Conservation (phyloP, 2,113 vertebrate species). For the Eudyptes chrysolophus region DNA sequence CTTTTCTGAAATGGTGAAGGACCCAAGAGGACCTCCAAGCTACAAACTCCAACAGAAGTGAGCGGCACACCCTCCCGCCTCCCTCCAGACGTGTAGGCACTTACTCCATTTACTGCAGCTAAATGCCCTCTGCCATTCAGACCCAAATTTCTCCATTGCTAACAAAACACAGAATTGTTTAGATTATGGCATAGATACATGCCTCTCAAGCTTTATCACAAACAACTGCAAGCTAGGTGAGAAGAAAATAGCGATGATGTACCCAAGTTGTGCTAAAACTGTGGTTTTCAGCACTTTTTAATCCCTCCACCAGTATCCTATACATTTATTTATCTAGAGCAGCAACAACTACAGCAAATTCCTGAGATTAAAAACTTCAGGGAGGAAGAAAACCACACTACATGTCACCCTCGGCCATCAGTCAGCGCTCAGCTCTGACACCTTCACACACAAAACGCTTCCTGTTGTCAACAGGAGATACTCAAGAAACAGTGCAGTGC, state of each 20-base stretch:
- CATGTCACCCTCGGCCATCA: not conserved
- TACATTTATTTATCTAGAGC: not conserved
- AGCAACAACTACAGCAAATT: not conserved
- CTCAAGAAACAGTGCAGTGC: not conserved
- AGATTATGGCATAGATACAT: not conserved
- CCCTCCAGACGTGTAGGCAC: not conserved
- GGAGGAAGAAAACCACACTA: not conserved
- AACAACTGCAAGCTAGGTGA: not conserved
- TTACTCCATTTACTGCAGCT: not conserved
- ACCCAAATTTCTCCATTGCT: not conserved
- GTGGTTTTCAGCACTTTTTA: not conserved
- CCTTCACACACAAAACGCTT: not conserved
- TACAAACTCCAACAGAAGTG: not conserved
- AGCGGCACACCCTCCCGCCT: not conserved
- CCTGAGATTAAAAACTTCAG: not conserved
- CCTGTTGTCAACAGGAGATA: not conserved
- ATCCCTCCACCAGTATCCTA: not conserved
- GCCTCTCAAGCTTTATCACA: not conserved
- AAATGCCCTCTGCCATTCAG: not conserved
- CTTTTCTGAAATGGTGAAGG: slow-evolving; percentile 6
- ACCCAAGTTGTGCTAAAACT: not conserved
- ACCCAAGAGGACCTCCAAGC: not conserved
- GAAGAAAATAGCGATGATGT: not conserved
- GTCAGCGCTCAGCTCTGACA: not conserved
- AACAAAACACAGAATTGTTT: not conserved